Evolutionary conservation across 37 sponge, comb jelly and placozoan genomes (phyloP), one percentile per base, ranked within the genome.

Genomic region (Agelas oroides): DNA sequence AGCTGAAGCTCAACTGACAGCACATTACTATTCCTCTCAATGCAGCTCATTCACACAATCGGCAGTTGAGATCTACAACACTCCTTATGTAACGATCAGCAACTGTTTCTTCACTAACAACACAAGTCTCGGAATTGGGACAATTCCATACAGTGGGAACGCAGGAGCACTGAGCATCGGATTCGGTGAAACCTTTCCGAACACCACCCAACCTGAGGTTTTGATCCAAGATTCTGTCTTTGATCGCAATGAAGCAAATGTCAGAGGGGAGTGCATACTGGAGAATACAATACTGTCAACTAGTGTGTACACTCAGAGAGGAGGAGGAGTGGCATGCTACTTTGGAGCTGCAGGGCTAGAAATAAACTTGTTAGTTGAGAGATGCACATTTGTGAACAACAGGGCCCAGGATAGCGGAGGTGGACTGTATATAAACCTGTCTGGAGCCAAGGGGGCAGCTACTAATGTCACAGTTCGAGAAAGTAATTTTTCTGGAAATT

Each of bases 281-380:
- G n/a, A n/a, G 14, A 25, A 8, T 53, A 31, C 40, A 13, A 68
- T 79, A 12, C 53, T 79, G 18, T 1, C 15, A 6, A 23, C 6
- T 17, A 40, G 36, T 1, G n/a, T 67, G 20, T 79, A 52, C 69
- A 67, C 52, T 20, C 67, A 79, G 34, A 24, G 80, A 53, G 80
- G 80, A 30, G 80, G 80, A 1, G 68, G 56, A 3, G 66, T 79
- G 14, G 80, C 80, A 54, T 30, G 25, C 66, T 79, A 79, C 55
- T 68, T 79, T 32, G 67, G 12, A 5, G 62, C 62, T 61, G 11
- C n/a, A 27, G 80, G 25, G 18, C 69, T 53, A 15, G 28, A 27
- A 79, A 46, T 30, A 41, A 66, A 23, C 53, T 5, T 68, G 55
- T 1, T 52, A 23, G 20, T 32, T 1, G 53, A 19, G 17, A 14